Percentiles rank a stretch among this genome's conserved stretches.
Conservation (phyloP, 2,113 vertebrate species). For the Regulus satrapa region DNA sequence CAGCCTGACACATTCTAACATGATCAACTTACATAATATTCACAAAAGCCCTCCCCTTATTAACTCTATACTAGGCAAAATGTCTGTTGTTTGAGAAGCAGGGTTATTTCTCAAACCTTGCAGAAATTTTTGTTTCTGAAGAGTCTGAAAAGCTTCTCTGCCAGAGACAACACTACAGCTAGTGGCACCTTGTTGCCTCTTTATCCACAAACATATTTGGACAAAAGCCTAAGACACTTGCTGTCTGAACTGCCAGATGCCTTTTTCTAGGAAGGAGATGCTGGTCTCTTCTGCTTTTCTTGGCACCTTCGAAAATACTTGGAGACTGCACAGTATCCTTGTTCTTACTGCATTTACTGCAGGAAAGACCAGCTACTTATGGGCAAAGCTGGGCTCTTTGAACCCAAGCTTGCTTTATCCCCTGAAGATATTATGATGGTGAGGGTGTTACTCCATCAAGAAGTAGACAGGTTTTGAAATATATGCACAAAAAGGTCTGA, state of each 20-base stretch:
- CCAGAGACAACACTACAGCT: rapidly evolving
- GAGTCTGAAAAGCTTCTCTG: background rate
- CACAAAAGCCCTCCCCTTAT: rapidly evolving
- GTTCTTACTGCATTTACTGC: background rate
- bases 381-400: background rate
- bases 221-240: background rate
- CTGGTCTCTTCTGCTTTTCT: background rate
- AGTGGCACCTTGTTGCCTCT: background rate
- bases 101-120: background rate
- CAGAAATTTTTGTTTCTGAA: background rate
- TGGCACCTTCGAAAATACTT: background rate
- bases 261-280: background rate
- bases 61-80: background rate
- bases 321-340: rapidly evolving
- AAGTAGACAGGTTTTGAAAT: background rate
- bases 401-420: background rate
- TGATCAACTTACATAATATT: background rate
- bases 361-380: background rate
- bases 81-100: background rate
- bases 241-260: background rate
- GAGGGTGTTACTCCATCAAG: background rate
- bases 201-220: background rate
- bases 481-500: background rate
- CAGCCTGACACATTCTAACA: background rate
- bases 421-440: background rate